Base-by-base conservation (phyloP, 2,888 invertebrate genomes). In the Metellina segmentata region DNA sequence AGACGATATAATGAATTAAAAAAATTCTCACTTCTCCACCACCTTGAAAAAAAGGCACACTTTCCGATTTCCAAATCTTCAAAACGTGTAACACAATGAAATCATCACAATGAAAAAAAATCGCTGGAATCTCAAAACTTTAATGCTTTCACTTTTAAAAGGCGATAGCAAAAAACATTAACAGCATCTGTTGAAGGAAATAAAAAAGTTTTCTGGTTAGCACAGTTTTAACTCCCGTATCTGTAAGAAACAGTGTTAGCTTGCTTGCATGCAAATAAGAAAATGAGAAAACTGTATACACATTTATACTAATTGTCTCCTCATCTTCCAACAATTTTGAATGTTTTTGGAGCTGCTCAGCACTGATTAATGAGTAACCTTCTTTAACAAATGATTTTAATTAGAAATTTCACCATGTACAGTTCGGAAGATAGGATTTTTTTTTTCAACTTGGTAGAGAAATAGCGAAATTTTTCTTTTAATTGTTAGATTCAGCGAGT, bases 341-440 rank as follows among this genome's bases (percentile, higher is more conserved):
- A 61, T 20, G 20, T 74, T 34, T 51, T 49, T 77, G 13, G 49
- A 51, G 77, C 11, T 85, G 49, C 52, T 85, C 53, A 19, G 7
- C 9, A 8, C 75, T 85, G 85, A 85, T 85, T 85, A 85, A 85
- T 85, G 75, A 85, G 74, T 74, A 20, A 74, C 53, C 53, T 85
- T 52, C 48, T 75, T 75, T 75, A 85, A 53, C 74, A 74, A 85
- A 74, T 85, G 74, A 52, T 53, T 75, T 74, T 85, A 85, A 85
- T 85, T 85, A 85, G 34, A 85, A 74, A 74, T 85, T 85, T 74
- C 34, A 19, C 71, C 53, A 74, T 74, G 53, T 75, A 53, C 13
- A 51, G 85, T 74, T 16, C 83, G 74, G 11, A 74, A 71, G 49
- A 75, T 49, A 53, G 53, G 16, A 51, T 83, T 83, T 53, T 70